phyloP scores from a whole-genome alignment of 2,888 invertebrate species.

The Erannis defoliaria region DNA sequence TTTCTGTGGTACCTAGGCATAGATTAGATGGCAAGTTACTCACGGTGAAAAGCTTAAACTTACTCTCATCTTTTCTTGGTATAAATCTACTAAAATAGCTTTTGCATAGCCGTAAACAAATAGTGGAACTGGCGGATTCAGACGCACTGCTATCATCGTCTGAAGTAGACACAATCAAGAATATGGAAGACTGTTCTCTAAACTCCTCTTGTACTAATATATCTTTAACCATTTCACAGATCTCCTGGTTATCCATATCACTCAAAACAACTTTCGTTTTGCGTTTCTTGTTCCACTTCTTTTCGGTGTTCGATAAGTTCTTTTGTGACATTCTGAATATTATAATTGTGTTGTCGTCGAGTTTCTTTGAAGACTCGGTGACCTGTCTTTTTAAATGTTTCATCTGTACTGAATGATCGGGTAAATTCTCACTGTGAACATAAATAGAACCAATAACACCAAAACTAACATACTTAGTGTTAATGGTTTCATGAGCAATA shows the following conservation, averaged over 20 bases:
- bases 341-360: constrained; percentile 22
- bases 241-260: constrained; percentile 47
- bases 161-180: constrained; percentile 57
- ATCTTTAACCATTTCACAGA: constrained; percentile 50
- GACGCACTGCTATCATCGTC: constrained; percentile 50
- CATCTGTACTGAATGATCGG: not conserved
- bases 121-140: constrained; percentile 47
- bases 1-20: not conserved
- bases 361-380: constrained; percentile 11
- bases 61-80: constrained; percentile 36
- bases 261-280: constrained; percentile 49
- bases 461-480: too few species aligned
- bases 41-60: constrained; percentile 39
- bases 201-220: constrained; percentile 48
- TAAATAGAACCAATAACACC: not conserved
- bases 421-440: constrained; percentile 31
- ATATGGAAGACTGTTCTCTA: constrained; percentile 55
- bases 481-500: too few species aligned
- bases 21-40: not conserved
- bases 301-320: not conserved
- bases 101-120: constrained; percentile 55
- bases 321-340: constrained; percentile 45
- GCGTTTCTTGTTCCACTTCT: constrained; percentile 1
- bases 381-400: constrained; percentile 1
- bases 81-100: constrained; percentile 39